Evolutionary conservation across 2,113 vertebrate species (phyloP).

Genomic region (Microcebus tavaratra): DNA sequence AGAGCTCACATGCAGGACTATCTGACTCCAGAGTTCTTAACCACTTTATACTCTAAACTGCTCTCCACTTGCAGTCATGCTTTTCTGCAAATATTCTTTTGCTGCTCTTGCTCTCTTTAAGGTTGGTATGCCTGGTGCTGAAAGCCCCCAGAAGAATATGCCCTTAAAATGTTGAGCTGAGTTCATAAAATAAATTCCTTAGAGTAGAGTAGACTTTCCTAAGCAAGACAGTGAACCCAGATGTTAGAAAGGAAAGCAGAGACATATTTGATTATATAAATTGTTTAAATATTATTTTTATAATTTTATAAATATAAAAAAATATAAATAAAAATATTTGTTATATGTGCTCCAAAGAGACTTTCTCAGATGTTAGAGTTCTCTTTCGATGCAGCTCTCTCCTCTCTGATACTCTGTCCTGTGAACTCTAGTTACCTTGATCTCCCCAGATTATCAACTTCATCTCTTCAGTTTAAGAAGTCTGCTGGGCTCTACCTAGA

Average conservation of each 20-base stretch:
- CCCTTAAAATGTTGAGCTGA: constrained; percentile 3
- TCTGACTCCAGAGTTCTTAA: neutral
- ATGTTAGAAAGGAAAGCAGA: neutral
- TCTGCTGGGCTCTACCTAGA: neutral
- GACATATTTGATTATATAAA: neutral
- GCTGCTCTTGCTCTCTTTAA: neutral
- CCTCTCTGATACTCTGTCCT: neutral
- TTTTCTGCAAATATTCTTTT: neutral
- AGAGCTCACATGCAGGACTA: neutral
- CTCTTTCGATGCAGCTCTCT: neutral
- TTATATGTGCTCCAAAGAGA: neutral
- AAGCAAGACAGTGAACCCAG: neutral
- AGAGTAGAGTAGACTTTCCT: neutral
- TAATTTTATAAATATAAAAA: too few species aligned
- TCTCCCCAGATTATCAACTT: neutral
- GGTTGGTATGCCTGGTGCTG: neutral
- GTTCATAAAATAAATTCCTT: constrained; percentile 19
- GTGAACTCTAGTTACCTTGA: neutral
- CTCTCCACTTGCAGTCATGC: neutral
- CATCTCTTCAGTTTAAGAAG: neutral
- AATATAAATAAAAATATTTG: neutral
- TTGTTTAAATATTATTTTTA: neutral
- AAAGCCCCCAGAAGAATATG: neutral
- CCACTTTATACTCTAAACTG: too few species aligned
- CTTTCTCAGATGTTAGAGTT: neutral